These are phyloP conservation scores for Chloroclystis v-ata DNA, from an alignment of 2,888 invertebrate species.

Conservation along the genomic window DNA sequence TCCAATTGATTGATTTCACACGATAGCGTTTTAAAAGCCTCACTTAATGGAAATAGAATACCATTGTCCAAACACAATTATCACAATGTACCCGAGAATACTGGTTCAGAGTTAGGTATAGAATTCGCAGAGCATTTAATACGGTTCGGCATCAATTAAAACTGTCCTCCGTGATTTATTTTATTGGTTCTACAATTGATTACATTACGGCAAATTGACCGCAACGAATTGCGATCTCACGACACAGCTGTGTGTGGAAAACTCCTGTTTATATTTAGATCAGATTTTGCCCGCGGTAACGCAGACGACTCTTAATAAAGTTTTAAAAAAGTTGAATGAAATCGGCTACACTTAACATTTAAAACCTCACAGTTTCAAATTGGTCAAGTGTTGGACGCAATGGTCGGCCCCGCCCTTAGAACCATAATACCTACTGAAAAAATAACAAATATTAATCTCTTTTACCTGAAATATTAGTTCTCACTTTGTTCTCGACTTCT, in stretches of 20 bases:
- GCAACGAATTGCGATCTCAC: conserved; percentile 65
- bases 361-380: too few species aligned
- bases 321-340: too few species aligned
- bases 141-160: conserved; percentile 73
- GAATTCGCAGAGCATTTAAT: conserved; percentile 51
- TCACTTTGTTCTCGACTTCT: conserved; percentile 11
- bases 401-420: too few species aligned
- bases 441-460: background rate
- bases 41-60: background rate
- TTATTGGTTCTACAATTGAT: conserved; percentile 76
- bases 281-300: too few species aligned
- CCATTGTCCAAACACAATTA: too few species aligned
- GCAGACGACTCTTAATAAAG: too few species aligned
- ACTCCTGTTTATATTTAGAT: conserved; percentile 20
- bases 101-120: conserved; percentile 12
- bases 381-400: too few species aligned
- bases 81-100: background rate
- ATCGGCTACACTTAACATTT: too few species aligned
- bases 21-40: too few species aligned
- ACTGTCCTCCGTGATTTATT: conserved; percentile 76
- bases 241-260: conserved; percentile 53
- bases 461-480: background rate
- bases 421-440: too few species aligned
- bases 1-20: too few species aligned
- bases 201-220: conserved; percentile 77